A percentile compares a stretch with the other conserved stretches of the same genome.
phyloP scores from a whole-genome alignment of 2,113 vertebrate genomes.

The Pseudopodoces humilis region DNA sequence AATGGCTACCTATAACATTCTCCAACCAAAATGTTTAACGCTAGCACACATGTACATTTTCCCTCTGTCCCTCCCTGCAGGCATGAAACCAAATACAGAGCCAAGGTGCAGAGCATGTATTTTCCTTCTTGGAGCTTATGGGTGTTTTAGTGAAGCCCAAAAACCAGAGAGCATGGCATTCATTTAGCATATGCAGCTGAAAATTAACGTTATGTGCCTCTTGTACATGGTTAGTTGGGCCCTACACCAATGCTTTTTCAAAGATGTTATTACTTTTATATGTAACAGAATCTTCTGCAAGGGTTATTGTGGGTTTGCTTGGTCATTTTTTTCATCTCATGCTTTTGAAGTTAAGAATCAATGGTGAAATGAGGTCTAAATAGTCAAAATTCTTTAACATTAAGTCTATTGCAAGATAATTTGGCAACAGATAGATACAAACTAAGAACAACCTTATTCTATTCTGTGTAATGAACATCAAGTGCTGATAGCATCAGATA shows the following conservation, averaged over 20 bases:
- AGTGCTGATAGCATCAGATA: not conserved
- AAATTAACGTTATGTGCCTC: not conserved
- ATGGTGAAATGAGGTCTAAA: not conserved
- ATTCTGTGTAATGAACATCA: not conserved
- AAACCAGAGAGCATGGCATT: not conserved
- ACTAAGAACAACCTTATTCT: not conserved
- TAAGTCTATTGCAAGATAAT: not conserved
- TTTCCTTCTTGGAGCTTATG: not conserved
- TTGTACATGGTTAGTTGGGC: not conserved
- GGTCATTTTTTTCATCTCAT: not conserved
- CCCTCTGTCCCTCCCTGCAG: not conserved
- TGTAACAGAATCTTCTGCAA: not conserved
- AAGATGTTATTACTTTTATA: not conserved
- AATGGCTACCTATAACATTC: not conserved
- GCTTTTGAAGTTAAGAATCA: not conserved
- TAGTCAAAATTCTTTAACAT: not conserved
- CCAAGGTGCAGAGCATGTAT: not conserved
- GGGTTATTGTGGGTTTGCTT: not conserved
- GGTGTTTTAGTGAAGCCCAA: not conserved
- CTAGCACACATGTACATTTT: not conserved
- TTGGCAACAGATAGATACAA: not conserved
- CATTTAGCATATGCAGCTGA: accelerated
- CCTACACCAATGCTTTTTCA: not conserved
- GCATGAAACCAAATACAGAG: not conserved
- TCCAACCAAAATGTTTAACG: not conserved